Evolutionary conservation across 2,888 invertebrate genomes (phyloP), one percentile per base, ranked within the genome.

Genomic region (Himalopsyche kuldschensis): DNA sequence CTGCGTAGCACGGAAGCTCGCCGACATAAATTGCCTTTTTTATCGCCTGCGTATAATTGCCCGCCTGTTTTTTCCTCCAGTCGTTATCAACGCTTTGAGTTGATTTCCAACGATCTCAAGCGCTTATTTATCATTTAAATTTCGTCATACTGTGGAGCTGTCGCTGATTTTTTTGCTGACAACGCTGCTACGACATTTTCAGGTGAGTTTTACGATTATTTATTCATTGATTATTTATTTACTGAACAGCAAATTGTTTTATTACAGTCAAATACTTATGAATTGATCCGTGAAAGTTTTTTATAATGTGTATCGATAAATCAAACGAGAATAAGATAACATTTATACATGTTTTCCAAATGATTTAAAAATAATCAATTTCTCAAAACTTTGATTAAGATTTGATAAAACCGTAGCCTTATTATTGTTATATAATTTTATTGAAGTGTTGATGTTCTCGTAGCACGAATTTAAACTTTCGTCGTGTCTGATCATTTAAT

Each of bases 1-100:
- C 92, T 91, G 92, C 84, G 76, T 78, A 55, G 78, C 83, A 77
- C 85, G 80, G 84, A 84, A 85, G 85, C 85, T 84, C 20, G 80
- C 78, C 63, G 75, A 79, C 77, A 80, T 80, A 80, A 83, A 83
- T 83, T 78, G 77, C 80, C 80, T 48, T 77, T 80, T 83, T 48
- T 48, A 80, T 79, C 80, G 83, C 80, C 76, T 77, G 35, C 75
- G 75, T 79, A 75, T 76, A 47, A 75, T 75, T 32, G 79, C 30
- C 69, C 30, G 55, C 77, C 27, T 47, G 75, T 75, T 79, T 82
- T 63, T 35, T 32, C 30, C 77, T 47, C 77, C 69, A 35, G 77
- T 55, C 77, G n/a, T 77, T 41, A 47, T 81, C 81, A 8, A 75
- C 80, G 75, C 75, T 80, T 24, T 75, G 35, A 75, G 77, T 69